These are phyloP conservation scores for Micrasema longulum DNA, from an alignment of 1,140 invertebrate species.

Conservation along the genomic window DNA sequence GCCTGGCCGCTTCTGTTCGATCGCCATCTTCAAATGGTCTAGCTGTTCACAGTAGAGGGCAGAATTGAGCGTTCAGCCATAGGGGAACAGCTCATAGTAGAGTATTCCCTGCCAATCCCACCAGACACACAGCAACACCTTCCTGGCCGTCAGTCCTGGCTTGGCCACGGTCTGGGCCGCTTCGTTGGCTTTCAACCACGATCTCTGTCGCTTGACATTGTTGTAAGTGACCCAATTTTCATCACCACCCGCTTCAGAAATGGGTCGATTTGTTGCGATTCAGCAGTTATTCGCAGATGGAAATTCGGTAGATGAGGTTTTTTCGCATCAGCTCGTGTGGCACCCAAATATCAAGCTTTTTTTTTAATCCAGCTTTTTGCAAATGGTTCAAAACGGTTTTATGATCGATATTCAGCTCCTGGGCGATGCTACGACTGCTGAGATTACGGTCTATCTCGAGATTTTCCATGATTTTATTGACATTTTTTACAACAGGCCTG, in stretches of 20 bases:
- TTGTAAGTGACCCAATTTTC: slow-evolving; percentile 16
- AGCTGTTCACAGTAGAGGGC: no score
- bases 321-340: no score
- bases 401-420: slow-evolving; percentile 15
- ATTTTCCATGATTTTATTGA: slow-evolving; percentile 24
- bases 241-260: no score
- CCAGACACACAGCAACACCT: slow-evolving; percentile 18
- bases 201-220: slow-evolving; percentile 17
- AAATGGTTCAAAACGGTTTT: slow-evolving; percentile 1
- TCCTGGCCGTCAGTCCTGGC: slow-evolving; percentile 19
- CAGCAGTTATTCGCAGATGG: no score
- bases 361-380: not conserved
- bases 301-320: no score
- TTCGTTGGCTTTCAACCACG: slow-evolving; percentile 20
- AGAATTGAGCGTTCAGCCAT: no score
- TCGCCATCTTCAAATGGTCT: no score
- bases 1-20: no score
- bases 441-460: slow-evolving; percentile 1
- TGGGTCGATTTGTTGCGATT: no score
- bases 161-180: slow-evolving; percentile 7
- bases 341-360: no score
- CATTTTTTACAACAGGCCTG: no score
- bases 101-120: slow-evolving; percentile 22
- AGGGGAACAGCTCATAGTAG: slow-evolving; percentile 12
- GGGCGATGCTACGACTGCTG: slow-evolving; percentile 21